Percentiles rank a stretch among this genome's conserved stretches.
These are phyloP conservation scores for Apamea monoglypha DNA, from an alignment of 2,888 invertebrate species.

Conservation along the genomic window DNA sequence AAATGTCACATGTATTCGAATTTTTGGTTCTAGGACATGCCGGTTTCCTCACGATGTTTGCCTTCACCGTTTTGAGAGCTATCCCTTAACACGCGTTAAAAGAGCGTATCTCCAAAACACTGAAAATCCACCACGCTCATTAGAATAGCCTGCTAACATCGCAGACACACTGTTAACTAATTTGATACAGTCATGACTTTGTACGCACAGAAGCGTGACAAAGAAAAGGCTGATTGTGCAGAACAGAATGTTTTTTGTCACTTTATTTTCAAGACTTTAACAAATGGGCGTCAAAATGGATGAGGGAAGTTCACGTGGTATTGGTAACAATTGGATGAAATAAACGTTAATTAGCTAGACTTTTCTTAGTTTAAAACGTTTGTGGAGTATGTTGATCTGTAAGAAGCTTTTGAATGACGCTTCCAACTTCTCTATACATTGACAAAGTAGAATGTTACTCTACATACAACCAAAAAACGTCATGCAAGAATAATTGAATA, in stretches of 20 bases:
- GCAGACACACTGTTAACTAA: slow-evolving; percentile 15
- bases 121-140: slow-evolving; percentile 48
- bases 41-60: no score
- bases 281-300: no score
- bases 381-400: neutral
- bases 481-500: no score
- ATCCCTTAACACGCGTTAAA: slow-evolving; percentile 35
- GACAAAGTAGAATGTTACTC: neutral
- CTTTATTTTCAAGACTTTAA: neutral
- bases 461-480: no score
- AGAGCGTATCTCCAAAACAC: slow-evolving; percentile 33
- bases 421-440: neutral
- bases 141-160: slow-evolving; percentile 30
- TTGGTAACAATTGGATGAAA: neutral
- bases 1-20: no score
- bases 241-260: neutral
- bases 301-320: neutral
- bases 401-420: neutral
- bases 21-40: no score
- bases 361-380: neutral
- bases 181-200: slow-evolving; percentile 21
- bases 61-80: neutral
- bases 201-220: neutral
- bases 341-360: neutral
- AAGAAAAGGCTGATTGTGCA: neutral